Percentiles rank a stretch among this genome's conserved stretches.
Conservation (phyloP, 1,140 invertebrate genomes). For the Drosophila melanica region DNA sequence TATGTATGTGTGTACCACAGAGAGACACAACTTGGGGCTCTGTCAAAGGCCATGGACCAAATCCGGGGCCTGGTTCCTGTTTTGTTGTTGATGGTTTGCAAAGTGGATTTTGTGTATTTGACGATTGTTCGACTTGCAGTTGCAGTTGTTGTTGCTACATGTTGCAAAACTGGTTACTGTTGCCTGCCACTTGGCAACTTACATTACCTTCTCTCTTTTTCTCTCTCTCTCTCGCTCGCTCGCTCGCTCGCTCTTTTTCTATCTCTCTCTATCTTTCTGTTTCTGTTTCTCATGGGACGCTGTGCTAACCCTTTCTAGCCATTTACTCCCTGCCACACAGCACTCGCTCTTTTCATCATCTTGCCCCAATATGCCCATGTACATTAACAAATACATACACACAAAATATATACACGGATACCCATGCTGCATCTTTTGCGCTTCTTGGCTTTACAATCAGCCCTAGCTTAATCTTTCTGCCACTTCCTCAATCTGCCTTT, state of each 20-base stretch:
- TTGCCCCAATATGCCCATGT: conserved; percentile 12
- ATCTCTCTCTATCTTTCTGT: conserved; percentile 9
- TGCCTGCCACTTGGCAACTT: conserved; percentile 37
- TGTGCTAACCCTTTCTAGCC: conserved; percentile 55
- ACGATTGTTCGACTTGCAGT: conserved; percentile 72
- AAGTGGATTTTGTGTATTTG: conserved; percentile 81
- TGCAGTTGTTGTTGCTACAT: conserved; percentile 31
- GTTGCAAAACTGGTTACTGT: conserved; percentile 72
- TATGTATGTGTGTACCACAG: not conserved
- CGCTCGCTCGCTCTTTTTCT: not conserved
- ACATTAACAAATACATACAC: not conserved
- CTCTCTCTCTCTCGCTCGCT: conserved; percentile 8
- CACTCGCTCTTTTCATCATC: conserved; percentile 34
- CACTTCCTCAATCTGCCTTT: too few relatives aligned
- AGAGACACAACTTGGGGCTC: conserved; percentile 19
- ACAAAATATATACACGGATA: conserved; percentile 9
- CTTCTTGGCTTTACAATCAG: conserved; percentile 5
- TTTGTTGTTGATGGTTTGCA: conserved; percentile 72
- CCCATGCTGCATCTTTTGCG: conserved; percentile 10
- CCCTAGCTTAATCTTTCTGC: not conserved
- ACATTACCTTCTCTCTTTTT: not conserved
- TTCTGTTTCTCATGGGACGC: conserved; percentile 2
- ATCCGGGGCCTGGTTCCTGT: conserved; percentile 36
- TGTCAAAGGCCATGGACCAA: conserved; percentile 37
- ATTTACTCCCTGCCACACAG: conserved; percentile 10